Evolutionary conservation across 1,140 invertebrate species (phyloP), one percentile per base, ranked within the genome.

Genomic region (Drosophila quadrilineata): DNA sequence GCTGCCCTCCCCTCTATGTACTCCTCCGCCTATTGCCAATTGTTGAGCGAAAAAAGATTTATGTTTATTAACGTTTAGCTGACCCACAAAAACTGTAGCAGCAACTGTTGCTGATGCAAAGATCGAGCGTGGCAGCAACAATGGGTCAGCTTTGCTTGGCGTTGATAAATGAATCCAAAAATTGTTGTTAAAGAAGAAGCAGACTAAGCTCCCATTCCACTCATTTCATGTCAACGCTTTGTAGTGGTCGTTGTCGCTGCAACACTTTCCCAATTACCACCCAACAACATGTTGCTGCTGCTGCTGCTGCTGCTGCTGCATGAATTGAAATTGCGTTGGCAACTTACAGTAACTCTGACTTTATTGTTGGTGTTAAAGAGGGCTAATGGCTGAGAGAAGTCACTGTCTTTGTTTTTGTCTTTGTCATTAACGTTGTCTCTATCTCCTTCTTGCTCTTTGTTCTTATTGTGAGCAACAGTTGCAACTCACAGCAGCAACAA

Each of bases 51-150:
- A n/a, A n/a, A 58, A 60, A 82, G 77, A 82, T 82, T 82, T 82
- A 82, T 82, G 77, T 74, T 76, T 82, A 84, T 84, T 84, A 85
- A 85, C 77, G 77, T 69, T 75, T 71, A 82, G 70, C 38, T 82
- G 79, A 82, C 77, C 77, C 79, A 82, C 82, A 82, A 77, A 58
- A 31, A 24, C 49, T 63, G 10, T 28, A 36, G 21, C 22, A 22
- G 54, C 45, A 38, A 31, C 26, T 43, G 22, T 29, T 57, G 52
- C 60, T 29, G 52, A 36, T 60, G 68, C 70, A 73, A 67, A 77
- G 70, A 73, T 77, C 65, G 65, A 77, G 64, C 75, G 74, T 77
- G 35, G 36, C 74, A 72, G 21, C 43, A 38, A 16, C 73, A 82
- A 82, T 82, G 73, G 79, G 73, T 82, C 77, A 85, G 85, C 77